Percentiles rank a stretch among this genome's conserved stretches.
Conservation (phyloP, 2,113 vertebrate genomes). For the Illadopsis cleaveri region DNA sequence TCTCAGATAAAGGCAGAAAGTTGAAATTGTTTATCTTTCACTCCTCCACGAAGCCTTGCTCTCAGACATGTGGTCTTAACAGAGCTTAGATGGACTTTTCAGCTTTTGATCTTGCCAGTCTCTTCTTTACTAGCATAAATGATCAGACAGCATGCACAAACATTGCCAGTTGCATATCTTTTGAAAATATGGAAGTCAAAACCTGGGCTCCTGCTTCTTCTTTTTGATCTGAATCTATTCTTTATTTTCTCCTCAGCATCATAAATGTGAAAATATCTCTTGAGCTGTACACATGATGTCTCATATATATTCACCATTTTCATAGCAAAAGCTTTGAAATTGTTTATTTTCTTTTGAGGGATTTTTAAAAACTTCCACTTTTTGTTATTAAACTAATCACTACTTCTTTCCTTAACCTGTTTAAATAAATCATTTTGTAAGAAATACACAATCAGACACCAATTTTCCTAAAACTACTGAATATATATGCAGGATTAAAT, state of each 20-base stretch:
- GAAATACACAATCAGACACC: not conserved
- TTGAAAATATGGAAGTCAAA: conserved; percentile 13
- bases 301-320: not conserved
- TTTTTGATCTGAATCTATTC: conserved; percentile 30
- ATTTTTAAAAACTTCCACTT: not conserved
- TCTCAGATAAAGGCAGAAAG: not conserved
- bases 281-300: not conserved
- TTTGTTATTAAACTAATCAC: not conserved
- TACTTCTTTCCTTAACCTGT: not conserved
- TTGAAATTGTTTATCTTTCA: conserved; percentile 8
- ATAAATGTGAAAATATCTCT: not conserved
- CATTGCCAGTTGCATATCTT: conserved; percentile 1
- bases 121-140: conserved; percentile 29
- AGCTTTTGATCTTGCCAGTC: conserved; percentile 41
- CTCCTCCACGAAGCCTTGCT: not conserved
- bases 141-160: conserved; percentile 57
- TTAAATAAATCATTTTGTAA: not conserved
- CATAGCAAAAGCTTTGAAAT: not conserved
- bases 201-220: not conserved
- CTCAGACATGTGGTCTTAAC: not conserved
- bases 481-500: conserved; percentile 25
- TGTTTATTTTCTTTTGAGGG: not conserved
- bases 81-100: conserved; percentile 32
- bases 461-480: not conserved
- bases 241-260: not conserved